These are phyloP conservation scores for Pardosa pseudoannulata DNA, from an alignment of 2,888 invertebrate genomes.

Conservation along the genomic window DNA sequence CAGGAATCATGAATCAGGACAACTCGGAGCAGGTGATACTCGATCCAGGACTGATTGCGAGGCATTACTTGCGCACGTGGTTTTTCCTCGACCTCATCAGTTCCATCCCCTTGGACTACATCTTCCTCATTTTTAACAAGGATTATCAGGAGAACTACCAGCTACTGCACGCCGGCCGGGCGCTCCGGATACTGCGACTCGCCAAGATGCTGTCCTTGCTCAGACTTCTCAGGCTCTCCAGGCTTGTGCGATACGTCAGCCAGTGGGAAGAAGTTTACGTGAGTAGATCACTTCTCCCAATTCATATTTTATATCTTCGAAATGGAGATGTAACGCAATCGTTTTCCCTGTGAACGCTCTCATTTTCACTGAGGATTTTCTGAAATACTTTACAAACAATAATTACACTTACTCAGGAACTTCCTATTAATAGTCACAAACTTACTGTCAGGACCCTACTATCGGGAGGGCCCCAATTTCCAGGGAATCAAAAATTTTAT, in stretches of 20 bases:
- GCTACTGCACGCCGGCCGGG: constrained; percentile 97
- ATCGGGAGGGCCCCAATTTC: too few relatives aligned
- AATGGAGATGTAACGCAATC: not conserved
- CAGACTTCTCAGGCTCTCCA: constrained; percentile 93
- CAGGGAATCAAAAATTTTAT: too few relatives aligned
- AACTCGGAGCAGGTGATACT: constrained; percentile 99
- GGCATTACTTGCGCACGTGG: constrained; percentile 99
- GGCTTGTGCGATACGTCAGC: constrained; percentile 98
- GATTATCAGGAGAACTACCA: constrained; percentile 98
- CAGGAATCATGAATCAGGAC: constrained; percentile 99
- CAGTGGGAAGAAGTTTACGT: constrained; percentile 99
- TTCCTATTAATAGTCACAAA: too few relatives aligned
- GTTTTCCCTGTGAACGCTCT: too few relatives aligned
- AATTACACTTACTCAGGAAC: too few relatives aligned
- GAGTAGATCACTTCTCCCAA: constrained; percentile 80
- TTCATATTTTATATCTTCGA: not conserved
- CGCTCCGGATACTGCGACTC: constrained; percentile 95
- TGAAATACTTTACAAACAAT: too few relatives aligned
- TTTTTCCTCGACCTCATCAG: constrained; percentile 99
- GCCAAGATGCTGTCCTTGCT: constrained; percentile 97
- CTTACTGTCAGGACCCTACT: too few relatives aligned
- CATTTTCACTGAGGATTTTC: too few relatives aligned
- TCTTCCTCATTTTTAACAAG: constrained; percentile 99
- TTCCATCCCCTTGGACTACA: constrained; percentile 99
- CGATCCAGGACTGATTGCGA: constrained; percentile 98